Conservation (phyloP, 2,113 vertebrate species). For the Epinephelus moara region DNA sequence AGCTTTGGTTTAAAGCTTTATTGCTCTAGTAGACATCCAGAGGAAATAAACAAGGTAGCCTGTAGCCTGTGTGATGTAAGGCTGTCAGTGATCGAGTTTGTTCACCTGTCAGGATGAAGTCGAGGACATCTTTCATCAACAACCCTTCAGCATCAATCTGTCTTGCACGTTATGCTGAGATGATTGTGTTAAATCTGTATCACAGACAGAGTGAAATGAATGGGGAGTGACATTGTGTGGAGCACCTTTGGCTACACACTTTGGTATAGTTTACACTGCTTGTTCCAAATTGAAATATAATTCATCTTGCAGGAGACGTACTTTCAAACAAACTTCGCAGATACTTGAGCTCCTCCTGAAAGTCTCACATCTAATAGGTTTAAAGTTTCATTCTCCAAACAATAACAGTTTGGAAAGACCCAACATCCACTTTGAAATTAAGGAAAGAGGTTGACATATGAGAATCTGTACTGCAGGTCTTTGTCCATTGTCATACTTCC, state of each 20-base stretch:
- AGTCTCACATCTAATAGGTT: slow-evolving; percentile 40
- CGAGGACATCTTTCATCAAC: slow-evolving; percentile 28
- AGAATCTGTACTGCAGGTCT: slow-evolving; percentile 25
- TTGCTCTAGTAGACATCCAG: slow-evolving; percentile 74
- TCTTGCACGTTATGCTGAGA: slow-evolving; percentile 39
- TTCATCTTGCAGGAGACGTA: slow-evolving; percentile 52
- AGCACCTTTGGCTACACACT: slow-evolving; percentile 68
- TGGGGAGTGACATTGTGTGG: slow-evolving; percentile 56
- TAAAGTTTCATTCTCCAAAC: slow-evolving; percentile 50
- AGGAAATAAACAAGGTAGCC: slow-evolving; percentile 73
- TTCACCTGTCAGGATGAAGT: slow-evolving; percentile 74
- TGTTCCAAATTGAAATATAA: slow-evolving; percentile 71
- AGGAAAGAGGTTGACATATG: slow-evolving; percentile 31
- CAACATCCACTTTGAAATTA: slow-evolving; percentile 32
- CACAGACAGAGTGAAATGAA: slow-evolving; percentile 56
- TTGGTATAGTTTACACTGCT: slow-evolving; percentile 60
- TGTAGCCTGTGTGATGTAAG: slow-evolving; percentile 54
- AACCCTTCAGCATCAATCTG: slow-evolving; percentile 21
- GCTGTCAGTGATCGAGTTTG: slow-evolving; percentile 69
- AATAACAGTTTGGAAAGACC: slow-evolving; percentile 52
- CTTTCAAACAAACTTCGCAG: slow-evolving; percentile 64
- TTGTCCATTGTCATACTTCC: slow-evolving; percentile 39
- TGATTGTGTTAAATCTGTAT: slow-evolving; percentile 58
- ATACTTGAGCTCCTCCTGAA: slow-evolving; percentile 41
- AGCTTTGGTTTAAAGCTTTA: slow-evolving; percentile 70